Evolutionary conservation across 2,113 vertebrate species (phyloP).

Genomic region (Synodontis membranacea): DNA sequence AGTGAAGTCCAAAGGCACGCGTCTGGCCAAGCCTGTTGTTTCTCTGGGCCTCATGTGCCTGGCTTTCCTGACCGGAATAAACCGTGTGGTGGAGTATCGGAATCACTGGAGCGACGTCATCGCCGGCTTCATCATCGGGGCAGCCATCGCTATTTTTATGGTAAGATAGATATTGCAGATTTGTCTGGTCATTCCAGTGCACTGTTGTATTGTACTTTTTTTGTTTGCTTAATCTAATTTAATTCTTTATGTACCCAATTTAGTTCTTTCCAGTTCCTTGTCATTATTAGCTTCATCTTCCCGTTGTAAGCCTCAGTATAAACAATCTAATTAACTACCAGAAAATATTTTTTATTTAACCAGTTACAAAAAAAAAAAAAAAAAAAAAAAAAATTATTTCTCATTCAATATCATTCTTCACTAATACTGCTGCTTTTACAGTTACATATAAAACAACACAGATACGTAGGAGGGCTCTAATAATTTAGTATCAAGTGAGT

Average conservation of each 20-base stretch:
- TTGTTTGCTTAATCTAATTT: not conserved
- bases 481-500: not conserved
- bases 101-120: slow-evolving; percentile 90
- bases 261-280: not conserved
- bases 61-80: slow-evolving; percentile 82
- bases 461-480: too few species aligned
- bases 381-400: too few species aligned
- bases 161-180: slow-evolving; percentile 66
- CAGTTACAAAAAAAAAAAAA: not conserved
- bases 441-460: not conserved
- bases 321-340: not conserved
- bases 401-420: not conserved
- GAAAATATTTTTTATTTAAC: not conserved
- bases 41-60: slow-evolving; percentile 84
- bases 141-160: slow-evolving; percentile 84
- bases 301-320: not conserved
- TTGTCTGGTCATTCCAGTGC: not conserved
- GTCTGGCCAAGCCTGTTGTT: slow-evolving; percentile 84
- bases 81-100: slow-evolving; percentile 85
- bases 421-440: not conserved
- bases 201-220: not conserved
- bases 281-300: not conserved
- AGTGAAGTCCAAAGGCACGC: slow-evolving; percentile 84
- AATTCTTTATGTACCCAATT: not conserved
- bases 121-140: slow-evolving; percentile 83